These are phyloP conservation scores for Brachyopa scutellaris DNA, from an alignment of 2,888 invertebrate genomes.

Conservation along the genomic window DNA sequence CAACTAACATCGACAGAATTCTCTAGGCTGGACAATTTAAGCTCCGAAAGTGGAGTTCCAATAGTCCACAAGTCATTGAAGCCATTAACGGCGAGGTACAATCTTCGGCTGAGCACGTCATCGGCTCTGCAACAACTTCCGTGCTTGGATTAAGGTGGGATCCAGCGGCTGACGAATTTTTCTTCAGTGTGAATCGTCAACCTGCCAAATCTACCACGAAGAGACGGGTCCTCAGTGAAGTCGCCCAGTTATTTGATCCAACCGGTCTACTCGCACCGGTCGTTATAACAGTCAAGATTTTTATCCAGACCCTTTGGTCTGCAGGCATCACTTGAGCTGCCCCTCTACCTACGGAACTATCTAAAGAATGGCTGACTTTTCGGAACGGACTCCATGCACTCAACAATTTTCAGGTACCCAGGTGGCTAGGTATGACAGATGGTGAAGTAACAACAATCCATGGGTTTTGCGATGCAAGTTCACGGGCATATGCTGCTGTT, in stretches of 20 bases:
- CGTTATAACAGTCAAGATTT: conserved; percentile 21
- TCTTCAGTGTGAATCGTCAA: not conserved
- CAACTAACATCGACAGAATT: too few relatives aligned
- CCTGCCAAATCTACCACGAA: not conserved
- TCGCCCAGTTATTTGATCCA: not conserved
- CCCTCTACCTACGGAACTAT: not conserved
- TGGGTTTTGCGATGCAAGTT: conserved; percentile 24
- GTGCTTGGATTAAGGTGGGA: not conserved
- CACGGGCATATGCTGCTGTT: conserved; percentile 23
- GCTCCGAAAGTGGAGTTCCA: conserved; percentile 35
- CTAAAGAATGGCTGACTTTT: not conserved
- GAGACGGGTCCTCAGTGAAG: not conserved
- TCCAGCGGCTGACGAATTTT: not conserved
- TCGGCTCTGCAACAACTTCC: not conserved
- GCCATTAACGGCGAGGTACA: not conserved
- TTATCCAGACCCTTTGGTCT: conserved; percentile 23
- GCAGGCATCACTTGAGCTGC: conserved; percentile 22
- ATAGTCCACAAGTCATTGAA: not conserved
- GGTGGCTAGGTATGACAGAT: not conserved
- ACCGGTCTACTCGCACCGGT: not conserved
- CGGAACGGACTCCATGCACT: not conserved
- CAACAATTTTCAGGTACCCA: not conserved
- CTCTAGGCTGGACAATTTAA: conserved; percentile 2
- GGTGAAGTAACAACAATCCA: not conserved
- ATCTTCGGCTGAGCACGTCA: not conserved